Percentiles rank a stretch among this genome's conserved stretches.
Conservation (phyloP, 2,888 invertebrate species). For the Pristionchus exspectatus region DNA sequence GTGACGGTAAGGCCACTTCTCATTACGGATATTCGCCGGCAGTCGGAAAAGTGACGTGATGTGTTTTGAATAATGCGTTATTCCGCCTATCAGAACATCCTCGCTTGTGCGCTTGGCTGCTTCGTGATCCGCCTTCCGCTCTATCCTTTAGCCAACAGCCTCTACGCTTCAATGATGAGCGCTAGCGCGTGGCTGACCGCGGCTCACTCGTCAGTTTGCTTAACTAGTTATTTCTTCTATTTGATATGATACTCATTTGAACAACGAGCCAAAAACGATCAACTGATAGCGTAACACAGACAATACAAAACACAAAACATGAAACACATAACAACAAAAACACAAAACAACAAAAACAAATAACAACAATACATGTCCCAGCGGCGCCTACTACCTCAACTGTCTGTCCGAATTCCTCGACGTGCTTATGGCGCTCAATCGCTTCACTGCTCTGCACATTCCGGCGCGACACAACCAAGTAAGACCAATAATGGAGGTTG, state of each 20-base stretch:
- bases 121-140: neutral
- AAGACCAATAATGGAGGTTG: too few relatives aligned
- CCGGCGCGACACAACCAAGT: neutral
- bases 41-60: neutral
- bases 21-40: neutral
- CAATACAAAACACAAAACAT: too few relatives aligned
- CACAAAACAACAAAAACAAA: neutral
- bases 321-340: neutral
- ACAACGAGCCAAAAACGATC: too few relatives aligned
- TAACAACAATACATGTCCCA: neutral
- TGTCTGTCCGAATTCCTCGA: neutral
- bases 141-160: neutral
- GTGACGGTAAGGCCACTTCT: neutral
- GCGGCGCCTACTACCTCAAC: conserved; percentile 10
- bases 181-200: neutral
- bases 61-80: too few relatives aligned
- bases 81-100: neutral
- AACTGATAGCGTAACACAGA: too few relatives aligned
- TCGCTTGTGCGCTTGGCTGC: neutral
- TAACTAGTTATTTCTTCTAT: too few relatives aligned
- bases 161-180: neutral
- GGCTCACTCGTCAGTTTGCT: neutral
- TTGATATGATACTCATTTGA: neutral
- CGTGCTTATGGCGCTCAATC: neutral
- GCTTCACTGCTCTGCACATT: neutral